Evolutionary conservation across 2,888 invertebrate genomes (phyloP), one percentile per base, ranked within the genome.

Genomic region (Polydrusus pterygomalis): DNA sequence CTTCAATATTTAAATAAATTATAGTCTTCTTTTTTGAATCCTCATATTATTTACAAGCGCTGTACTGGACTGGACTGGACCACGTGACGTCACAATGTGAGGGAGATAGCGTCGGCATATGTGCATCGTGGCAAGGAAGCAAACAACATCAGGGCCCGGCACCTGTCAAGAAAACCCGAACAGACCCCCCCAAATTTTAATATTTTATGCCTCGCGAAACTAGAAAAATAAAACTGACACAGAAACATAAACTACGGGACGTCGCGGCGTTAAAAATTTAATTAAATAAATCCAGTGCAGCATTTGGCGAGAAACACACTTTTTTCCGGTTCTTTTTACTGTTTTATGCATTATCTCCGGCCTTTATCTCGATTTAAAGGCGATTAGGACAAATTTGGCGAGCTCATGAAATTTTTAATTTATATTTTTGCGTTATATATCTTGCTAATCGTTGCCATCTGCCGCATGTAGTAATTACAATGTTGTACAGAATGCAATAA

Each of bases 341-440:
- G 25, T 58, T 58, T 38, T 38, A 38, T 18, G 38, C 58, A 18
- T 60, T 40, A 60, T 38, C 38, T 60, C 38, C 6, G 30, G 17
- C 11, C 17, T 38, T 38, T 38, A 60, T 17, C 38, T 38, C 17
- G 38, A 38, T 60, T 60, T 60, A 60, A 60, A 40, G 38, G 58
- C 38, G 6, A 60, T 60, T 60, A 60, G 58, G 58, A 38, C 58
- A 40, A 60, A 60, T 60, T 60, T 38, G 17, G 2, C 17, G 11
- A 60, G 58, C 58, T 60, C 58, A 60, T 60, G 58, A 58, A 60
- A 60, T 60, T 60, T 60, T 60, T 60, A 38, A 60, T 60, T 10
- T 17, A 38, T 60, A 60, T 60, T 60, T 60, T 38, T 18, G 38
- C 11, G 38, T 60, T 60, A 60, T 60, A 38, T 60, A 38, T 60